phyloP scores from a whole-genome alignment of 1,140 invertebrate genomes.

The Drosophila elegans region DNA sequence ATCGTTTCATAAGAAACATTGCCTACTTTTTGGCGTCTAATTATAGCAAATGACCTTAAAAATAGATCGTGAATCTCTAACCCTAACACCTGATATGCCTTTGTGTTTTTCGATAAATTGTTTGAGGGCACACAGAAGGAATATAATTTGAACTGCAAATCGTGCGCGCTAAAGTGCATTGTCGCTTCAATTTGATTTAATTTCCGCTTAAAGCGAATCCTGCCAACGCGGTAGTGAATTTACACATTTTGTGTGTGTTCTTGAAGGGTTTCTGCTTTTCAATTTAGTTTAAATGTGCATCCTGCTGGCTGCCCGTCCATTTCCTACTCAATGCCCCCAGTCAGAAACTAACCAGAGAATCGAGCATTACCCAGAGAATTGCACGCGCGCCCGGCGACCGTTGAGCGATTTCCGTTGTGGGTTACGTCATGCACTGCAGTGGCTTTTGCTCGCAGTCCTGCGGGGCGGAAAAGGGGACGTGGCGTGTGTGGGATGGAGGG shows the following conservation, averaged over 20 bases:
- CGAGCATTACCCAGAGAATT: constrained; percentile 53
- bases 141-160: background rate
- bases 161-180: constrained; percentile 26
- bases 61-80: too few relatives aligned
- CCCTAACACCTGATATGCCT: too few relatives aligned
- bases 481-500: background rate
- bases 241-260: constrained; percentile 24
- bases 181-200: constrained; percentile 48
- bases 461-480: background rate
- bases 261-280: constrained; percentile 47
- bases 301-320: constrained; percentile 13
- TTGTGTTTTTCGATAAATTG: too few relatives aligned
- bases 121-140: background rate
- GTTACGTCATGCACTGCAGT: constrained; percentile 72
- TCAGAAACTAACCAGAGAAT: constrained; percentile 22
- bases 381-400: constrained; percentile 52
- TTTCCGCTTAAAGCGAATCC: constrained; percentile 39
- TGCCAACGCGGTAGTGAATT: constrained; percentile 11
- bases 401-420: constrained; percentile 73
- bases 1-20: too few relatives aligned
- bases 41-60: too few relatives aligned
- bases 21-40: too few relatives aligned
- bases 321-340: background rate
- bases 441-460: background rate
- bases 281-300: constrained; percentile 60